Percentiles rank a stretch among this genome's conserved stretches.
Conservation (phyloP, 2,113 vertebrate genomes). For the Thinocorus orbignyianus region DNA sequence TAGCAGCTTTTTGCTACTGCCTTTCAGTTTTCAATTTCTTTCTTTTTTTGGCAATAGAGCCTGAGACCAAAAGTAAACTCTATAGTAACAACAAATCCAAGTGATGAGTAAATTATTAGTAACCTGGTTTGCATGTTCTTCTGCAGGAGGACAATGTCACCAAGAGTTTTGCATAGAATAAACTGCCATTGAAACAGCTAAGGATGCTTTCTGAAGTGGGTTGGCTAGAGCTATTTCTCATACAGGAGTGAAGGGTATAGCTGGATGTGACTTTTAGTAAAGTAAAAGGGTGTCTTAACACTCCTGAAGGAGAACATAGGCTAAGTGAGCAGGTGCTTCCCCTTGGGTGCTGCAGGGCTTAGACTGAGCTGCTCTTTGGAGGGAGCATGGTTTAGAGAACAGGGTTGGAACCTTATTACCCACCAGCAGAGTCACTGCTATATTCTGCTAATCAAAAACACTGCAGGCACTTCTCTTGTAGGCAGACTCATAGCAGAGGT, state of each 20-base stretch:
- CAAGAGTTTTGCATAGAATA: fast-evolving
- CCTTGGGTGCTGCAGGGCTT: not conserved
- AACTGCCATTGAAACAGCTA: not conserved
- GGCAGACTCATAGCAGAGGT: not conserved
- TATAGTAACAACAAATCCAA: not conserved
- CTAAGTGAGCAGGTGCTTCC: not conserved
- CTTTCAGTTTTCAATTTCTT: not conserved
- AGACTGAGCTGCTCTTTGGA: not conserved
- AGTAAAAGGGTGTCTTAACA: not conserved
- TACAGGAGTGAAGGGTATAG: not conserved
- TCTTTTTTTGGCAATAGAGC: not conserved
- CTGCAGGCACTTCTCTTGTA: not conserved
- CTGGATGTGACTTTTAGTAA: not conserved
- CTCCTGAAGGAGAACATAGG: not conserved
- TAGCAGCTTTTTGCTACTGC: not conserved
- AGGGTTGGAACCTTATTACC: not conserved
- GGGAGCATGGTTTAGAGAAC: not conserved
- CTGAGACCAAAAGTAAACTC: not conserved
- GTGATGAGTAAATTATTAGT: not conserved
- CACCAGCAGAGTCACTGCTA: not conserved
- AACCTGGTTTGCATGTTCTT: fast-evolving
- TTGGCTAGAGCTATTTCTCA: not conserved
- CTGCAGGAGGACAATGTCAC: not conserved
- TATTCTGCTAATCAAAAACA: not conserved
- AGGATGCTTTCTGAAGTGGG: not conserved